Evolutionary conservation across 1,140 invertebrate genomes (phyloP).

Genomic region (Drosophila sechellia): DNA sequence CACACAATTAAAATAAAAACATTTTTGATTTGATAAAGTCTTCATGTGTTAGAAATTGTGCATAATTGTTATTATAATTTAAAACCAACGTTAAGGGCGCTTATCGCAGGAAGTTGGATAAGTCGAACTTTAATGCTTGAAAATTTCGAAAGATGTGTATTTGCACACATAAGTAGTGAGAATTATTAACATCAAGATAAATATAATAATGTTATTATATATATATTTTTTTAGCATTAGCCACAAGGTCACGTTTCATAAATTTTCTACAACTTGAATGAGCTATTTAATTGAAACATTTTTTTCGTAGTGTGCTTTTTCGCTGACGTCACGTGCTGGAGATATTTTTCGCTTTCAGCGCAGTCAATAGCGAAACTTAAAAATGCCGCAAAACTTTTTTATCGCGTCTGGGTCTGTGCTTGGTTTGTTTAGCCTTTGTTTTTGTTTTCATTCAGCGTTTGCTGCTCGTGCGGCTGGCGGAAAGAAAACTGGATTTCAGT

Average conservation of each 20-base stretch:
- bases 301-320: not conserved
- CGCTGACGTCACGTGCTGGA: not conserved
- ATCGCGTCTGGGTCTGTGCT: conserved; percentile 12
- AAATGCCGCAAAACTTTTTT: conserved; percentile 5
- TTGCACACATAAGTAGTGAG: no score
- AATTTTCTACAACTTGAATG: not conserved
- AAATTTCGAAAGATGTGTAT: not conserved
- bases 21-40: no score
- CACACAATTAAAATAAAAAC: no score
- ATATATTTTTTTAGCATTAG: no score
- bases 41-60: no score
- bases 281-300: not conserved
- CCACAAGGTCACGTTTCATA: not conserved
- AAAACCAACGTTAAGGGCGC: not conserved
- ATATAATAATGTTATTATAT: no score
- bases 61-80: no score
- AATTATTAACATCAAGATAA: not conserved
- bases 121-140: not conserved
- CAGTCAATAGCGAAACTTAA: conserved; percentile 15
- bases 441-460: conserved; percentile 3
- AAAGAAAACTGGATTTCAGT: conserved; percentile 22
- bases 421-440: conserved; percentile 1
- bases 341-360: conserved; percentile 22
- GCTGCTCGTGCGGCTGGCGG: conserved; percentile 2
- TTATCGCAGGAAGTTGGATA: conserved; percentile 1